Evolutionary conservation across 2,888 invertebrate genomes (phyloP).

Genomic region (Sinotaia quadrata): DNA sequence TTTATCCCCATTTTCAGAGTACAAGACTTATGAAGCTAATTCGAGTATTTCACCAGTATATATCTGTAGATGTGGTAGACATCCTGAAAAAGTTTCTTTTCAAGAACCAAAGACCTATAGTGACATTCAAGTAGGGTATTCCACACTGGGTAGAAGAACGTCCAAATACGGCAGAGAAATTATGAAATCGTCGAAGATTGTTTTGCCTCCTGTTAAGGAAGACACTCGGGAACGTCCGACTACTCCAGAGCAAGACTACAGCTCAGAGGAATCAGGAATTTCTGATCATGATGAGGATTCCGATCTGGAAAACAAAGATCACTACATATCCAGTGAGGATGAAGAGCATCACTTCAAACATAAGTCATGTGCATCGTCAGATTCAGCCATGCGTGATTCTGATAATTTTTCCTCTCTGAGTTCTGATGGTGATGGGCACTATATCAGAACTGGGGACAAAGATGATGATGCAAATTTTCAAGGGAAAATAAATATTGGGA

Average conservation of each 20-base stretch:
- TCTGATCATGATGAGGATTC: constrained; percentile 31
- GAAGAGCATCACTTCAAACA: constrained; percentile 29
- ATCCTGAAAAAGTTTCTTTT: constrained; percentile 5
- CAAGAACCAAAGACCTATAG: background rate
- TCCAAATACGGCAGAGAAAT: constrained; percentile 10
- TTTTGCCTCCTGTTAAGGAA: constrained; percentile 17
- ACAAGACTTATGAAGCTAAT: no score
- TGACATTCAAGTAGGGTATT: background rate
- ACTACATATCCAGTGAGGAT: constrained; percentile 33
- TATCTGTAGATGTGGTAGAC: constrained; percentile 9
- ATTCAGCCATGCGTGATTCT: constrained; percentile 39
- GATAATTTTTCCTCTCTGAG: constrained; percentile 37
- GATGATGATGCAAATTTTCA: no score
- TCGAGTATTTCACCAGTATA: no score
- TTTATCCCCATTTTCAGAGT: no score
- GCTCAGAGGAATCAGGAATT: constrained; percentile 43
- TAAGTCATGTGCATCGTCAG: constrained; percentile 35
- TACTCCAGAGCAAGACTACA: constrained; percentile 39
- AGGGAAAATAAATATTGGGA: no score
- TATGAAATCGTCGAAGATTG: constrained; percentile 18
- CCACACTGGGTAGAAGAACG: constrained; percentile 13
- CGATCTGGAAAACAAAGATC: constrained; percentile 13
- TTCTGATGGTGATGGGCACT: constrained; percentile 8
- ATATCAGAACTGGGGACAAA: no score
- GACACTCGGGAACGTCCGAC: constrained; percentile 8